Evolutionary conservation across 1,140 invertebrate genomes (phyloP).

Genomic region (Drosophila tani): DNA sequence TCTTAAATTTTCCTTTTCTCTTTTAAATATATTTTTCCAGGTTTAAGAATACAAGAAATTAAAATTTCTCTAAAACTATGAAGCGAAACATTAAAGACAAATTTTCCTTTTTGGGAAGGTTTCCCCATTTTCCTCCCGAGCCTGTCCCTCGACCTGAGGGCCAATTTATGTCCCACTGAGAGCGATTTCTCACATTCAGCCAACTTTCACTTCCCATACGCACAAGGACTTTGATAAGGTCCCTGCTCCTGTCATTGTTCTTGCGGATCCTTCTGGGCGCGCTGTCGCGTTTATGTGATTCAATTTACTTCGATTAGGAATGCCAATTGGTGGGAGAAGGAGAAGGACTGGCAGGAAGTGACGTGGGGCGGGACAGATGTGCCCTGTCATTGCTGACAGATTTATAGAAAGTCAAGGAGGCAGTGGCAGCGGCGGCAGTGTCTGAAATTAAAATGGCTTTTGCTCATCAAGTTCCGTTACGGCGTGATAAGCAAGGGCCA

Average conservation of each 20-base stretch:
- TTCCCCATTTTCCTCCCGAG: background rate
- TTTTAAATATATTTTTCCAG: no score
- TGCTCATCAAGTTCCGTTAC: slow-evolving; percentile 70
- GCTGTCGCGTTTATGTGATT: slow-evolving; percentile 69
- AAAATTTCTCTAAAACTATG: background rate
- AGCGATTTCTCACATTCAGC: slow-evolving; percentile 2
- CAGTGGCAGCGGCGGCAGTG: slow-evolving; percentile 20
- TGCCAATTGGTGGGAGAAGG: slow-evolving; percentile 46
- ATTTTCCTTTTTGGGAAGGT: background rate
- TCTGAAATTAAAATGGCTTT: slow-evolving; percentile 74
- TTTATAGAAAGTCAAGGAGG: slow-evolving; percentile 69
- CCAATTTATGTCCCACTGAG: slow-evolving; percentile 58
- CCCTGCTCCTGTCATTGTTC: slow-evolving; percentile 23
- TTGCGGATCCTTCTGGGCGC: slow-evolving; percentile 11
- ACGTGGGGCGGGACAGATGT: slow-evolving; percentile 9
- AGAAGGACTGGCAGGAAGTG: background rate
- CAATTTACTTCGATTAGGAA: slow-evolving; percentile 81
- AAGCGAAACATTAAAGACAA: no score
- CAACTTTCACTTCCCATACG: slow-evolving; percentile 21
- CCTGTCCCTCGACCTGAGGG: slow-evolving; percentile 40
- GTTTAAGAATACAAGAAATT: no score
- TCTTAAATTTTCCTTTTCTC: no score
- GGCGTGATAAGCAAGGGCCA: slow-evolving; percentile 30
- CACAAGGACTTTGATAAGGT: background rate
- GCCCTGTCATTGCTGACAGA: slow-evolving; percentile 66